Evolutionary conservation across 2,888 invertebrate genomes (phyloP), one percentile per base, ranked within the genome.

Genomic region (Amphipyra berbera): DNA sequence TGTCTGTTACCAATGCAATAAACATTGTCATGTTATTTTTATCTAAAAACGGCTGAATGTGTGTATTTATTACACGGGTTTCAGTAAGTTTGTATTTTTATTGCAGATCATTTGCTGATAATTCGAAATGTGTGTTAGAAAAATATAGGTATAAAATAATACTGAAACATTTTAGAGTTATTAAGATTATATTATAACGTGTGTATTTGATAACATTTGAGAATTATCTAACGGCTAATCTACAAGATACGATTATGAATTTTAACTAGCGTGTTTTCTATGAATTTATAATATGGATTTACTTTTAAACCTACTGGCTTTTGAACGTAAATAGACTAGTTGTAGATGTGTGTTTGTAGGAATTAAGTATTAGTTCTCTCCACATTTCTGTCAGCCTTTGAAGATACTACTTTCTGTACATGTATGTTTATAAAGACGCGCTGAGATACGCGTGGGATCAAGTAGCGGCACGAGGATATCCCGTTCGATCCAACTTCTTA

Each of bases 391-490:
- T 40, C 64, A 62, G 47, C 50, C 30, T 46, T 15, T 44, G 21
- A 44, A 44, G 57, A 62, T 61, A 46, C 30, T 30, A 27, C 15
- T 27, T 9, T 2, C 4, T 38, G 49, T 33, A 10, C 3, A 10
- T 44, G 15, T 44, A 0, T 14, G 13, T 42, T 5, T 44, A 44
- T 37, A 45, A 2, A 48, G 42, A 35, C 27, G 33, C 30, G 21
- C 21, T 21, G 42, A 65, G 57, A 57, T 44, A 42, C 47, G 73
- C 42, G 68, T 73, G 73, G 52, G 52, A 48, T 35, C 6, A 13
- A 52, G 13, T 38, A 13, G 15, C 14, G 6, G 15, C 15, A 35
- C 6, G 21, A 56, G 40, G 58, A 52, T 58, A 30, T 7, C 30
- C 30, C 6, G 30, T 41, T 49, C 14, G 15, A 50, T 48, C 21